Evolutionary conservation across 2,888 invertebrate genomes (phyloP).

Genomic region (Petrolisthes cinctipes): DNA sequence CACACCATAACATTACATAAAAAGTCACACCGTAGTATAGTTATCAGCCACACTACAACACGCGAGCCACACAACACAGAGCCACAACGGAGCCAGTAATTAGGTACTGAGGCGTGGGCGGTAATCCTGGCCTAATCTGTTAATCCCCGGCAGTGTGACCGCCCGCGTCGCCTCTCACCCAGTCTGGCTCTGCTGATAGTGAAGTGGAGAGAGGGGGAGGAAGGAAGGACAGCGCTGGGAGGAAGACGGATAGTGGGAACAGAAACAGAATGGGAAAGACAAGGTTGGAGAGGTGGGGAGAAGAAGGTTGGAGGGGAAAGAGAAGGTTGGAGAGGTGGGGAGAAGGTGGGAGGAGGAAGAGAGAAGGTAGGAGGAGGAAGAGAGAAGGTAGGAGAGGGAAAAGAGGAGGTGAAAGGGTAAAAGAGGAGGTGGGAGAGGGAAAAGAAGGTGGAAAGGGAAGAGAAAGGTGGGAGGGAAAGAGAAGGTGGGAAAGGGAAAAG

Average conservation of each 20-base stretch:
- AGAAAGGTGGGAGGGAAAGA: too few relatives aligned
- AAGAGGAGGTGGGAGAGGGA: not conserved
- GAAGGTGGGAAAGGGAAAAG: too few relatives aligned
- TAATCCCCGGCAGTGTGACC: constrained; percentile 42
- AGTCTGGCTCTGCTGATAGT: constrained; percentile 37
- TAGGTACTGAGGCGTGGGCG: constrained; percentile 30
- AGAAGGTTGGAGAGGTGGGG: too few relatives aligned
- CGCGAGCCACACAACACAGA: not conserved
- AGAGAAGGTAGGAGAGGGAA: not conserved
- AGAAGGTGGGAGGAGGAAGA: too few relatives aligned
- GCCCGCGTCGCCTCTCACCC: constrained; percentile 16
- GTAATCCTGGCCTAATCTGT: constrained; percentile 35
- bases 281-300: not conserved
- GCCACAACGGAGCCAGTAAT: constrained; percentile 28
- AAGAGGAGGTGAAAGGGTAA: not conserved
- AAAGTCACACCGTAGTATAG: not conserved
- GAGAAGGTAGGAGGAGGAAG: not conserved
- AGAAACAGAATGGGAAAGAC: not conserved
- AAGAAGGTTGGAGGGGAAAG: too few relatives aligned
- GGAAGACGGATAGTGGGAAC: not conserved
- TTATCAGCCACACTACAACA: not conserved
- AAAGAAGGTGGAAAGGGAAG: too few relatives aligned
- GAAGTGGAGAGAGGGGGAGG: constrained; percentile 6
- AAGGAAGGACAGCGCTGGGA: not conserved
- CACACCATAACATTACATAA: not conserved